Conservation (phyloP, 1,140 invertebrate genomes). For the Brachionus angularis region DNA sequence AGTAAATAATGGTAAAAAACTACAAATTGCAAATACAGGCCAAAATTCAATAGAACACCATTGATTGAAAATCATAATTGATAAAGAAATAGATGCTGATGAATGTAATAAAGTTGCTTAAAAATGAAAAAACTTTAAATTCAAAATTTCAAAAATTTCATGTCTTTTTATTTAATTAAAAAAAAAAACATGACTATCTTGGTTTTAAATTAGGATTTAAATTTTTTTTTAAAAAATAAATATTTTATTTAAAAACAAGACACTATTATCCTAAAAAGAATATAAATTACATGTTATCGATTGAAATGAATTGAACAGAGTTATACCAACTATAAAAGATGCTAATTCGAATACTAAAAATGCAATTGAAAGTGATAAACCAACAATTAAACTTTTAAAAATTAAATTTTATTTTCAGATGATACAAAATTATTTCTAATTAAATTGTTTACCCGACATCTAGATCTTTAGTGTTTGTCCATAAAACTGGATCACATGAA, state of each 20-base stretch:
- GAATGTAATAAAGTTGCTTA: conserved; percentile 25
- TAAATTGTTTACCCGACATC: neutral
- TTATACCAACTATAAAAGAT: neutral
- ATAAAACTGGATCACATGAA: conserved; percentile 24
- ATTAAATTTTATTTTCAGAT: neutral
- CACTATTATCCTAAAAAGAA: too few relatives aligned
- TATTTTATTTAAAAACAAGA: too few relatives aligned
- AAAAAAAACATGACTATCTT: too few relatives aligned
- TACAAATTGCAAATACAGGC: conserved; percentile 7
- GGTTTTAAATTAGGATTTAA: neutral
- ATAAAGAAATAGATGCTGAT: conserved; percentile 15
- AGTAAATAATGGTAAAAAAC: conserved; percentile 18
- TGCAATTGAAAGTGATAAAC: conserved; percentile 5
- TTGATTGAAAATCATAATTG: conserved; percentile 15
- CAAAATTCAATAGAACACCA: conserved; percentile 15
- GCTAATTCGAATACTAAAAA: conserved; percentile 14
- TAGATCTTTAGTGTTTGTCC: too few relatives aligned
- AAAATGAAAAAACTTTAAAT: neutral
- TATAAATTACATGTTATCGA: neutral
- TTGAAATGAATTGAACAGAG: conserved; percentile 16
- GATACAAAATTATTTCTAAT: neutral
- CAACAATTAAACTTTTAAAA: conserved; percentile 4
- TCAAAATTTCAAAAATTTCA: neutral
- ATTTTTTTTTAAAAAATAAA: neutral
- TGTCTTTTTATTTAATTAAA: neutral